A percentile compares a stretch with the other conserved stretches of the same genome.
Conservation (phyloP, 2,113 vertebrate genomes). For the Merops nubicus region DNA sequence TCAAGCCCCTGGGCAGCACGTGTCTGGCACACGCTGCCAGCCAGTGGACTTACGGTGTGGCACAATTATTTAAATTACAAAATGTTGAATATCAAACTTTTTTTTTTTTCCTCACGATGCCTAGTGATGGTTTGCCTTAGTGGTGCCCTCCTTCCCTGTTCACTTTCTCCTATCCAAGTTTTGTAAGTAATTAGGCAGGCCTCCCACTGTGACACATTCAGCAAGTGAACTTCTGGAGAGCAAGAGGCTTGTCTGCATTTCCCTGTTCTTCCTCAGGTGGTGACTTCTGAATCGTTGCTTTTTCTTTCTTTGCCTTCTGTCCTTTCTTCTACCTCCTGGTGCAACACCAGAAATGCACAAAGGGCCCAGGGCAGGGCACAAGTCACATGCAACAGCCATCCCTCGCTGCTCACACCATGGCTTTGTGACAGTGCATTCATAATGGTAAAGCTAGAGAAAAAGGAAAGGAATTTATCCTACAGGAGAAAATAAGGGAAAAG, state of each 20-base stretch:
- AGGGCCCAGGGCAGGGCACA: neutral
- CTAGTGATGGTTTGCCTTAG: neutral
- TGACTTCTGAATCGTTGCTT: neutral
- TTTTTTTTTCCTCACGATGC: neutral
- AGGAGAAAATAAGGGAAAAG: neutral
- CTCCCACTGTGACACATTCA: rapidly evolving
- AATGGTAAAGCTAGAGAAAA: neutral
- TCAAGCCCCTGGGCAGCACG: too few species aligned
- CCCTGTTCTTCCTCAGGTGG: neutral
- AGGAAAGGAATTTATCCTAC: neutral
- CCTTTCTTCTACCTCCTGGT: neutral
- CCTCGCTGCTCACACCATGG: neutral
- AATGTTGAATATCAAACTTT: neutral
- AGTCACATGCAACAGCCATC: neutral
- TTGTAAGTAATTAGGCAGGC: neutral
- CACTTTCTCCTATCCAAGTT: neutral
- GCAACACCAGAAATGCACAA: neutral
- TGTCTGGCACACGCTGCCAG: neutral
- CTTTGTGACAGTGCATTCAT: neutral
- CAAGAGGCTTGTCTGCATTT: neutral
- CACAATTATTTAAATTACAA: neutral
- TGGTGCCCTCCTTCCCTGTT: neutral
- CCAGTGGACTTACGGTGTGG: rapidly evolving
- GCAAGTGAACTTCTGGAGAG: neutral
- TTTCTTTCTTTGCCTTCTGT: neutral